phyloP scores from a whole-genome alignment of 1,140 invertebrate genomes.

The Aethina tumida region DNA sequence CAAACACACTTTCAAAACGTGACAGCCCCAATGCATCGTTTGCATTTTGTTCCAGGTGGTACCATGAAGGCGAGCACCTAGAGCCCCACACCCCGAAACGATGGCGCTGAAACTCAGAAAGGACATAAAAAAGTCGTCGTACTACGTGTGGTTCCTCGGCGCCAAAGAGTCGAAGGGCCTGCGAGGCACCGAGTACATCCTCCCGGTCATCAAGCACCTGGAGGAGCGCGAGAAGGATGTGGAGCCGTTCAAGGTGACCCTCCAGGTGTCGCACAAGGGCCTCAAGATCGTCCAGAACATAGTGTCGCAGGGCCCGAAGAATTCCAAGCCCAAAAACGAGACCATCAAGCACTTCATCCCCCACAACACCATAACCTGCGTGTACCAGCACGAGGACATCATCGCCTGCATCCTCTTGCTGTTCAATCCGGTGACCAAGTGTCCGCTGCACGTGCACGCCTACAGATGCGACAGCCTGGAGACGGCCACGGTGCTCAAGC shows the following conservation, averaged over 20 bases:
- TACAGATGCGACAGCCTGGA: slow-evolving; percentile 88
- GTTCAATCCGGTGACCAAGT: slow-evolving; percentile 84
- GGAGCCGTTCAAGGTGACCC: slow-evolving; percentile 84
- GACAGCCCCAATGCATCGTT: too few relatives aligned
- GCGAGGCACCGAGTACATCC: slow-evolving; percentile 66
- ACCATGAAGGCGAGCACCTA: too few relatives aligned
- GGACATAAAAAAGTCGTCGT: slow-evolving; percentile 90
- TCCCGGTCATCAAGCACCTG: slow-evolving; percentile 75
- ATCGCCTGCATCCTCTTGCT: slow-evolving; percentile 83
- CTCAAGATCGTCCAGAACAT: slow-evolving; percentile 86
- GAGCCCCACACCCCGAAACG: too few relatives aligned
- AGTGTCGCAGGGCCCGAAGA: slow-evolving; percentile 43
- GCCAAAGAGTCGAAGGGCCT: slow-evolving; percentile 88
- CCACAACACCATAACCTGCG: slow-evolving; percentile 82
- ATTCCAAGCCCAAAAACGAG: slow-evolving; percentile 49
- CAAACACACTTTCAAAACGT: too few relatives aligned
- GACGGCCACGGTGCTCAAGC: slow-evolving; percentile 75
- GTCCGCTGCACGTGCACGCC: slow-evolving; percentile 82
- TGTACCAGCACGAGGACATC: slow-evolving; percentile 76
- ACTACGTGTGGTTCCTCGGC: slow-evolving; percentile 97
- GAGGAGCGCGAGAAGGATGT: slow-evolving; percentile 73
- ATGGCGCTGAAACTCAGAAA: slow-evolving; percentile 65
- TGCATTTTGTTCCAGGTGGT: too few relatives aligned
- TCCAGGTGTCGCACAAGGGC: slow-evolving; percentile 84
- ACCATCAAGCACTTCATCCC: slow-evolving; percentile 90